Evolutionary conservation across 2,113 vertebrate genomes (phyloP).

Genomic region (Empidonax traillii): DNA sequence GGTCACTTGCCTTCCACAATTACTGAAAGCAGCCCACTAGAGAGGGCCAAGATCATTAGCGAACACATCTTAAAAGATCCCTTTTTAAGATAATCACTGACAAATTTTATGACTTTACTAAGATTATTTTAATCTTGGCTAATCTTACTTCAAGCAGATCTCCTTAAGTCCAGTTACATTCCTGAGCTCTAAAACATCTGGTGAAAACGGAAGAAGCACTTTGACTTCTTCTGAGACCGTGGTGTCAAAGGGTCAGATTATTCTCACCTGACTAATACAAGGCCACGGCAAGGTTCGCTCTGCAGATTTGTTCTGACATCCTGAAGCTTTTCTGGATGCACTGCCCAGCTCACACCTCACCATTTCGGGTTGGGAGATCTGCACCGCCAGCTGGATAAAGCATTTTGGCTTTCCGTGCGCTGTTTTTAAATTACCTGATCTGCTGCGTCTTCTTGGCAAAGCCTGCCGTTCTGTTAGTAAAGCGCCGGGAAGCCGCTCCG

Average conservation of each 20-base stretch:
- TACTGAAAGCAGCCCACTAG: not conserved
- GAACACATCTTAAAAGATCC: not conserved
- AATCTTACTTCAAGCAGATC: not conserved
- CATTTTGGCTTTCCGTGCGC: not conserved
- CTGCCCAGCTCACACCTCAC: not conserved
- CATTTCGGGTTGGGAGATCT: not conserved
- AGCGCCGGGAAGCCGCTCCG: not conserved
- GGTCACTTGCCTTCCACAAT: not conserved
- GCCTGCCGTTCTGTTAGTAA: rapidly evolving
- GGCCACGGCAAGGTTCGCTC: not conserved
- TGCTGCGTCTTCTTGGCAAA: not conserved
- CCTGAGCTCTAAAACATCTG: not conserved
- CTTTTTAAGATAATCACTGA: not conserved
- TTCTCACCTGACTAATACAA: not conserved
- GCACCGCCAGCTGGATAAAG: not conserved
- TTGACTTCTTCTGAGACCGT: not conserved
- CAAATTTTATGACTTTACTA: not conserved
- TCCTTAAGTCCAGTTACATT: not conserved
- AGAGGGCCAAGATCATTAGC: not conserved
- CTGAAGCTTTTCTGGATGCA: not conserved
- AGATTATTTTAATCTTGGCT: not conserved
- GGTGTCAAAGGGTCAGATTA: not conserved
- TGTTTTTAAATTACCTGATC: not conserved
- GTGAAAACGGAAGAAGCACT: not conserved
- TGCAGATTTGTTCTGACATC: not conserved